Evolutionary conservation across 2,113 vertebrate genomes (phyloP).

Genomic region (Mesembrinibis cayennensis): DNA sequence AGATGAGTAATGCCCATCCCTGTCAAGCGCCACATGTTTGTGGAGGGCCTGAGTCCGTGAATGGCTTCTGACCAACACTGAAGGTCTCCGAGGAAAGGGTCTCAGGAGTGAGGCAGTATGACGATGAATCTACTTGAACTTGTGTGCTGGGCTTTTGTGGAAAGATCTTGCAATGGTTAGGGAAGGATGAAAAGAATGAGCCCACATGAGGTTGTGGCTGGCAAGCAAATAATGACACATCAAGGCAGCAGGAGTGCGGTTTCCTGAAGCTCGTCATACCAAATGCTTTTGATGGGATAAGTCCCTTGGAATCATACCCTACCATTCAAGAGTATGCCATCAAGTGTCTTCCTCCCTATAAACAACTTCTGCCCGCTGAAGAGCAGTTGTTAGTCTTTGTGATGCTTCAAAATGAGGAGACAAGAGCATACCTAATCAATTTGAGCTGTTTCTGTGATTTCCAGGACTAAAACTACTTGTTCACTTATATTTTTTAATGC

Average conservation of each 20-base stretch:
- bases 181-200: neutral
- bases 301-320: neutral
- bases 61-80: neutral
- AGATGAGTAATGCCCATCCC: neutral
- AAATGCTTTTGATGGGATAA: neutral
- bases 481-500: neutral
- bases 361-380: neutral
- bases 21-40: neutral
- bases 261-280: neutral
- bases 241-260: neutral
- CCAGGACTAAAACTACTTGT: neutral
- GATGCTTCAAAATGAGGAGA: neutral
- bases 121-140: accelerated
- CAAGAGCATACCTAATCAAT: neutral
- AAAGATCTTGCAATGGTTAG: neutral
- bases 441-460: neutral
- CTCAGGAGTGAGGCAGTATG: neutral
- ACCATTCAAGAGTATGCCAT: accelerated
- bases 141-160: neutral
- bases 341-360: neutral
- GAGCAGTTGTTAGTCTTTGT: neutral
- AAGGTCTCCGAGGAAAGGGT: neutral
- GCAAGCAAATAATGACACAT: neutral
- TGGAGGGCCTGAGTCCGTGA: neutral
- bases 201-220: neutral